Conservation (phyloP, 35 echinoderm and acorn worm species). For the Apostichopus californicus region DNA sequence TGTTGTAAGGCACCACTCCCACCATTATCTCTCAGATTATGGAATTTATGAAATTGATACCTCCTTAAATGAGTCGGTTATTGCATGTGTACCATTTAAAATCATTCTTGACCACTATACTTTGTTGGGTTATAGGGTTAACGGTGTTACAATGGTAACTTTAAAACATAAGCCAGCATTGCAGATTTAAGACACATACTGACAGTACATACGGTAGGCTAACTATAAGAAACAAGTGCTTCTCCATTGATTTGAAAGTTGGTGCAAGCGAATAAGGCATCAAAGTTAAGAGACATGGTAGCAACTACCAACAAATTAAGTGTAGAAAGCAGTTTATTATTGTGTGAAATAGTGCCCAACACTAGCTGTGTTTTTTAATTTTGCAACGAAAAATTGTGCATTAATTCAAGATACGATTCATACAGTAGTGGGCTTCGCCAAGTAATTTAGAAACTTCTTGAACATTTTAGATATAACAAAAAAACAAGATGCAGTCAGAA, state of each 20-base stretch:
- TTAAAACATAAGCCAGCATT: not conserved
- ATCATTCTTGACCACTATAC: conserved; percentile 11
- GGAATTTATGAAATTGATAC: not conserved
- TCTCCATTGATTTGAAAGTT: not conserved
- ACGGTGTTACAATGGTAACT: not conserved
- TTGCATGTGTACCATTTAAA: not conserved
- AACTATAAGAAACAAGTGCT: not conserved
- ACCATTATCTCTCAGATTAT: too few relatives aligned
- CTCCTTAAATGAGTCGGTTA: not conserved
- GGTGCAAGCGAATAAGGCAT: not conserved
- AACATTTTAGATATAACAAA: not conserved
- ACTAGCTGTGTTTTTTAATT: not conserved
- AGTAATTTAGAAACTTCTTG: not conserved
- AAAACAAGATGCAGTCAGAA: not conserved
- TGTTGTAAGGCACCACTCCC: too few relatives aligned
- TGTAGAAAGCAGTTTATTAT: not conserved
- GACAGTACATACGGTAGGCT: not conserved
- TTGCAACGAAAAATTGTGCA: not conserved
- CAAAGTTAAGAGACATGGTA: not conserved
- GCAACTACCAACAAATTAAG: not conserved
- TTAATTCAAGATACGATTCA: not conserved
- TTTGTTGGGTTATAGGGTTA: conserved; percentile 1
- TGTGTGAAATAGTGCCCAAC: too few relatives aligned
- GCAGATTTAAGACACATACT: not conserved
- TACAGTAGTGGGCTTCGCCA: too few relatives aligned